Conservation (phyloP, 2,113 vertebrate genomes). For the Epinephelus cyanopodus region DNA sequence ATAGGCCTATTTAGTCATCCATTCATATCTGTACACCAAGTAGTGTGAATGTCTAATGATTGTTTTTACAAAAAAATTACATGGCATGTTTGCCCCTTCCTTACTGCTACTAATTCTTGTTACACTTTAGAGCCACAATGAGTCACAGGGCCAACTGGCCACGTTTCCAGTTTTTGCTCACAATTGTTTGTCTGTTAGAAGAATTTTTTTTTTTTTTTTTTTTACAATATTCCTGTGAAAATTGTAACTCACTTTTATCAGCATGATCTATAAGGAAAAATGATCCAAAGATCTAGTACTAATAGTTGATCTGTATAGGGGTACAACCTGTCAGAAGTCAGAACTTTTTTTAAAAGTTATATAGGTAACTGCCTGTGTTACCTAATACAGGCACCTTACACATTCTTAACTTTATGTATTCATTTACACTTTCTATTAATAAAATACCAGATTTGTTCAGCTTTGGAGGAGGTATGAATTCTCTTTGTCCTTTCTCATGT, state of each 20-base stretch:
- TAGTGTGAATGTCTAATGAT: neutral
- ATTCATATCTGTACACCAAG: neutral
- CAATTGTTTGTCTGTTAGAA: too few relatives aligned
- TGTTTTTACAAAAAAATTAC: neutral
- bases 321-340: too few relatives aligned
- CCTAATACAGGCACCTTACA: too few relatives aligned
- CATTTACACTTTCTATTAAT: neutral
- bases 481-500: neutral
- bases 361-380: too few relatives aligned
- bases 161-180: neutral
- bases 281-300: too few relatives aligned
- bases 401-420: neutral
- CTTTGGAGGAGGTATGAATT: neutral
- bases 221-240: too few relatives aligned
- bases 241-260: too few relatives aligned
- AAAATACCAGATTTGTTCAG: neutral
- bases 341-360: too few relatives aligned
- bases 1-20: too few relatives aligned
- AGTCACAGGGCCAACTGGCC: neutral
- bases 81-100: slow-evolving; percentile 10
- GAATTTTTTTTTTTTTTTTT: too few relatives aligned
- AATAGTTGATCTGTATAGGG: too few relatives aligned
- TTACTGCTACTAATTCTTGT: neutral
- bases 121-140: neutral
- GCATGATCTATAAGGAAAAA: too few relatives aligned